Percentiles rank a stretch among this genome's conserved stretches.
Conservation (phyloP, 2,113 vertebrate species). For the Toxostoma redivivum region DNA sequence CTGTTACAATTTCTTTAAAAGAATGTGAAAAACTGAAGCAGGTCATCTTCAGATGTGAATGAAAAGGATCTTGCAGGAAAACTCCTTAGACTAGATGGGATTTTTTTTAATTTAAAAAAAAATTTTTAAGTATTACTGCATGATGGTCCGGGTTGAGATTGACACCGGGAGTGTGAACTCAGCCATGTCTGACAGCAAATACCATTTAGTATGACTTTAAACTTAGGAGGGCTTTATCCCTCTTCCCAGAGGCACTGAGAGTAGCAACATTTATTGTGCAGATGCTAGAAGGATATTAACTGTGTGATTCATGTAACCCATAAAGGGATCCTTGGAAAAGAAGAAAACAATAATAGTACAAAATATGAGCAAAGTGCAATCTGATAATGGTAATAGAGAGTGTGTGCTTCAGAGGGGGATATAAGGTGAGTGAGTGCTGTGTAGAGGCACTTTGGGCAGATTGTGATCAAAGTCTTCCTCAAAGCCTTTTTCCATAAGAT, state of each 20-base stretch:
- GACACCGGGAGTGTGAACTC: not conserved
- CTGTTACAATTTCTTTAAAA: not conserved
- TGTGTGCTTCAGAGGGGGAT: rapidly evolving
- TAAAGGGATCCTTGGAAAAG: not conserved
- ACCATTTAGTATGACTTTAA: not conserved
- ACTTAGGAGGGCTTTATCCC: not conserved
- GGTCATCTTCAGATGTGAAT: not conserved
- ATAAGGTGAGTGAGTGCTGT: not conserved
- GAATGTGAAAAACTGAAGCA: not conserved
- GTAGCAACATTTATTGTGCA: not conserved
- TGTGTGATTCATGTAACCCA: not conserved
- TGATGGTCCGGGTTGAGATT: not conserved
- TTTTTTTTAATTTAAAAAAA: not conserved
- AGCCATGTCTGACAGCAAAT: rapidly evolving
- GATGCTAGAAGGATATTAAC: not conserved
- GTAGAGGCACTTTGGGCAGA: not conserved
- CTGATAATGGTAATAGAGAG: not conserved
- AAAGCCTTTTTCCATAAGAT: not conserved
- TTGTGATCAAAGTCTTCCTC: not conserved
- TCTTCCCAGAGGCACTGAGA: not conserved
- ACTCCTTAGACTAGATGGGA: not conserved
- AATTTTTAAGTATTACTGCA: not conserved
- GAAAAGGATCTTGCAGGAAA: not conserved
- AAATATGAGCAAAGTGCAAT: not conserved
- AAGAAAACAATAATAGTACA: not conserved